These are phyloP conservation scores for Pelecanoides urinatrix DNA, from an alignment of 2,113 vertebrate species.

Conservation along the genomic window DNA sequence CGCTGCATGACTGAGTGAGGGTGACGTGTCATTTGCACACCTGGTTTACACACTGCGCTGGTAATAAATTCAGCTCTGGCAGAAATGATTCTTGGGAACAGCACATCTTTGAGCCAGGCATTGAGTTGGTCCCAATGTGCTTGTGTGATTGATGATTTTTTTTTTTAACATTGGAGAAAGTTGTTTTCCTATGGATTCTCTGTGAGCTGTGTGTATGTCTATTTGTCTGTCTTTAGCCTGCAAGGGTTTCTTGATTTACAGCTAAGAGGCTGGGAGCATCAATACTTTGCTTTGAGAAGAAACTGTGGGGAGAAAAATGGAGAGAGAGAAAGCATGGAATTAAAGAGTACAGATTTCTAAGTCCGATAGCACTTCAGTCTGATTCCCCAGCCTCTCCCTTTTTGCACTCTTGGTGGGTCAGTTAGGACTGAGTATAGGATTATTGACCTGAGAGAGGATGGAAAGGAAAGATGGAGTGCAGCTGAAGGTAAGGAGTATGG, in stretches of 20 bases:
- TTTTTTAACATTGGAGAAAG: background rate
- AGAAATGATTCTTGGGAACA: background rate
- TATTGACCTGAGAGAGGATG: background rate
- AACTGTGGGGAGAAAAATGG: background rate
- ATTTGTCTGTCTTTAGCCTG: background rate
- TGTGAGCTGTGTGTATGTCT: background rate
- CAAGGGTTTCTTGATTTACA: background rate
- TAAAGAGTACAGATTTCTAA: background rate
- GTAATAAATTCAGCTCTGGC: background rate
- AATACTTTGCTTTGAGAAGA: background rate
- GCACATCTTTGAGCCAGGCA: background rate
- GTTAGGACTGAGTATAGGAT: background rate
- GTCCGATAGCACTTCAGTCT: accelerated
- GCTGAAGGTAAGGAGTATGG: background rate
- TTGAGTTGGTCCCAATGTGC: background rate
- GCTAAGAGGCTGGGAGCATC: background rate
- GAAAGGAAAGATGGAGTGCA: background rate
- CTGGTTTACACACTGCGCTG: background rate
- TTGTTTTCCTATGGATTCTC: background rate
- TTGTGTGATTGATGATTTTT: background rate
- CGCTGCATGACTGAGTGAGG: background rate
- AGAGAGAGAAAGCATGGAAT: background rate
- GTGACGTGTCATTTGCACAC: background rate
- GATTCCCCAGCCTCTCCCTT: background rate
- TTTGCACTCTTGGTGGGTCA: background rate